These are phyloP conservation scores for Pocillopora meandrina DNA, from an alignment of 92 coral and sea anemone genomes.

Conservation along the genomic window DNA sequence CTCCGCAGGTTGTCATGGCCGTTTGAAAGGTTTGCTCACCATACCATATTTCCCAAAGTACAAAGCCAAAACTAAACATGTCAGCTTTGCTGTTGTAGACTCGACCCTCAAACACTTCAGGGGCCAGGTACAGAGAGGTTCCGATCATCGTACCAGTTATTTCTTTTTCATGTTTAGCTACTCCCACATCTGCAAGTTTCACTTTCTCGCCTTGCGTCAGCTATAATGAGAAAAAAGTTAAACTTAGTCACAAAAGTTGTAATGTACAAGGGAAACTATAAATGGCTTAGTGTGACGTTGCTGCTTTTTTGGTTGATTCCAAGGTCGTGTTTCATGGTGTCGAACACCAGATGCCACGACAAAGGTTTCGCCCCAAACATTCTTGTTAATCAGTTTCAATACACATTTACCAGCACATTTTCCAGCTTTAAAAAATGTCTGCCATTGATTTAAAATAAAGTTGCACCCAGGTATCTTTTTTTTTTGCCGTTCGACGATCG, in stretches of 20 bases:
- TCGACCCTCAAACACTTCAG: constrained; percentile 22
- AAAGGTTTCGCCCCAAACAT: no score
- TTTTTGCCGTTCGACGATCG: not conserved
- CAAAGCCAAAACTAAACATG: not conserved
- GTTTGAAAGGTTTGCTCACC: constrained; percentile 18
- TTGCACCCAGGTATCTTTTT: no score
- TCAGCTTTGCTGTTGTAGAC: constrained; percentile 32
- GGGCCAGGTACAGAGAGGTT: constrained; percentile 29
- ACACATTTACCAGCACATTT: no score
- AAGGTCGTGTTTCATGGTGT: no score
- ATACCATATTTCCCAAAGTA: constrained; percentile 46
- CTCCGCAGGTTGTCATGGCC: not conserved
- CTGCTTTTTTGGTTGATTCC: no score
- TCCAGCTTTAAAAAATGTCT: no score
- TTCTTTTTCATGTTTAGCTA: constrained; percentile 21
- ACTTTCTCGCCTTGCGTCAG: not conserved
- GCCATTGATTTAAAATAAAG: no score
- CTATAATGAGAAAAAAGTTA: not conserved
- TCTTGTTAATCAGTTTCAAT: no score
- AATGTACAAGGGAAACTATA: no score
- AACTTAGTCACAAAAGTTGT: no score
- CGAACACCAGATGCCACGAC: no score
- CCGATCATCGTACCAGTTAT: constrained; percentile 31
- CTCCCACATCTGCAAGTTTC: constrained; percentile 41
- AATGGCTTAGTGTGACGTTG: no score